These are phyloP conservation scores for Liasis olivaceus DNA, from an alignment of 2,797 vertebrate genomes.

Conservation along the genomic window DNA sequence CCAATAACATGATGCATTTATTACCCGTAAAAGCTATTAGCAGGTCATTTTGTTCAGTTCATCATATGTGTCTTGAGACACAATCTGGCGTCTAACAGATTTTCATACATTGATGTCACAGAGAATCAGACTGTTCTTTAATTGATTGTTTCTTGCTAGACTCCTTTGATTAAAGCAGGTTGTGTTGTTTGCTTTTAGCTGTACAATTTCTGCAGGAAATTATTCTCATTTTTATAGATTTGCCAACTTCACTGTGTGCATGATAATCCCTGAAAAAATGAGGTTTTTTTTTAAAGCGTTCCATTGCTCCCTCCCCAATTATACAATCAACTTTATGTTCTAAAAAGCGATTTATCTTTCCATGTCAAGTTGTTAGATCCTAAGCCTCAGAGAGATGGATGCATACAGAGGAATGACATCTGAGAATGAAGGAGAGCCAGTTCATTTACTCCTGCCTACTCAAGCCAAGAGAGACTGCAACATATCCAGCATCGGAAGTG, in stretches of 20 bases:
- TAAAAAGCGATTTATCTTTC: constrained; percentile 72
- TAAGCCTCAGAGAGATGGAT: constrained; percentile 71
- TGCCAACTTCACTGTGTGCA: constrained; percentile 72
- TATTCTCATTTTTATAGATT: constrained; percentile 73
- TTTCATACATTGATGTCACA: constrained; percentile 86
- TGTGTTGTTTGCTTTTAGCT: constrained; percentile 80
- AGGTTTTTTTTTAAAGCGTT: constrained; percentile 50
- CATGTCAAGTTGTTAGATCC: constrained; percentile 72
- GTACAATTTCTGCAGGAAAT: constrained; percentile 75
- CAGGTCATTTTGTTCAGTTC: constrained; percentile 88
- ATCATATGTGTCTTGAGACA: constrained; percentile 88
- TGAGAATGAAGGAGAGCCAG: constrained; percentile 45
- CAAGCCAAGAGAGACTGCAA: constrained; percentile 44
- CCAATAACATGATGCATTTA: constrained; percentile 88
- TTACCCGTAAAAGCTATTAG: constrained; percentile 89
- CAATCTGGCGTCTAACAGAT: constrained; percentile 88
- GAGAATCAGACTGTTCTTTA: constrained; percentile 86
- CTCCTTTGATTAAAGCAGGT: constrained; percentile 85
- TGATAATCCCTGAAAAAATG: constrained; percentile 70
- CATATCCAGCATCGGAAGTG: background rate
- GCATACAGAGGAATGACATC: constrained; percentile 66
- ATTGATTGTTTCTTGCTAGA: constrained; percentile 87
- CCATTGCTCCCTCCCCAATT: constrained; percentile 69
- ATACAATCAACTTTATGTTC: constrained; percentile 70
- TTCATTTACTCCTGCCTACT: constrained; percentile 62